Percentiles rank a stretch among this genome's conserved stretches.
phyloP scores from a whole-genome alignment of 2,797 vertebrate genomes.

The Neomorphus geoffroyi region DNA sequence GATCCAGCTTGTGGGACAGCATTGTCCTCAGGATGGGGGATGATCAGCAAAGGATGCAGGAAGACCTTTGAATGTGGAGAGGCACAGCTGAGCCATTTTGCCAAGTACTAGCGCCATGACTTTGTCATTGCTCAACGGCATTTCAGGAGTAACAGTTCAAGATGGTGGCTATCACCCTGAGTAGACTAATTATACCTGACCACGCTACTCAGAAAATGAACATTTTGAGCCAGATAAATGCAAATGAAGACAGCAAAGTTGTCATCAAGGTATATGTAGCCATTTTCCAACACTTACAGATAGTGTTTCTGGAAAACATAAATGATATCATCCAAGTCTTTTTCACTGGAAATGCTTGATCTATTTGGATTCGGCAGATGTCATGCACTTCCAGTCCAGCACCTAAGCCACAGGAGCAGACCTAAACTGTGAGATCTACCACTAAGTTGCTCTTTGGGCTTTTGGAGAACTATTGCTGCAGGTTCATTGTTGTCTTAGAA shows the following conservation, averaged over 20 bases:
- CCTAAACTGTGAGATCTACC: not conserved
- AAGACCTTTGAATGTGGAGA: not conserved
- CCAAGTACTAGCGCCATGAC: not conserved
- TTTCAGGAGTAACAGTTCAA: not conserved
- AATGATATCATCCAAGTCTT: not conserved
- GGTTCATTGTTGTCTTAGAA: not conserved
- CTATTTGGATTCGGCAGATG: not conserved
- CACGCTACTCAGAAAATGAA: not conserved
- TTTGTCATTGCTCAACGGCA: not conserved
- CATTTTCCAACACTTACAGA: not conserved
- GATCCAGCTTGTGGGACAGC: not conserved
- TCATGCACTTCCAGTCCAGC: not conserved
- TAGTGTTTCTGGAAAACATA: not conserved
- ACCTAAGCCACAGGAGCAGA: not conserved
- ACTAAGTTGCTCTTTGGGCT: not conserved
- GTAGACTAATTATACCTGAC: not conserved
- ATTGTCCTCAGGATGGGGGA: not conserved
- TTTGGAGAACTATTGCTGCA: not conserved
- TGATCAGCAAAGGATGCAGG: not conserved
- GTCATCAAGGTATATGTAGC: not conserved
- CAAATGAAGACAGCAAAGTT: not conserved
- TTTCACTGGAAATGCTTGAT: not conserved
- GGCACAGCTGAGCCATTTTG: not conserved
- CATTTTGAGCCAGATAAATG: not conserved
- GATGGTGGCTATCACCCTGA: not conserved